These are phyloP conservation scores for Lumbricus terrestris DNA, from an alignment of 2,888 invertebrate genomes.

Conservation along the genomic window DNA sequence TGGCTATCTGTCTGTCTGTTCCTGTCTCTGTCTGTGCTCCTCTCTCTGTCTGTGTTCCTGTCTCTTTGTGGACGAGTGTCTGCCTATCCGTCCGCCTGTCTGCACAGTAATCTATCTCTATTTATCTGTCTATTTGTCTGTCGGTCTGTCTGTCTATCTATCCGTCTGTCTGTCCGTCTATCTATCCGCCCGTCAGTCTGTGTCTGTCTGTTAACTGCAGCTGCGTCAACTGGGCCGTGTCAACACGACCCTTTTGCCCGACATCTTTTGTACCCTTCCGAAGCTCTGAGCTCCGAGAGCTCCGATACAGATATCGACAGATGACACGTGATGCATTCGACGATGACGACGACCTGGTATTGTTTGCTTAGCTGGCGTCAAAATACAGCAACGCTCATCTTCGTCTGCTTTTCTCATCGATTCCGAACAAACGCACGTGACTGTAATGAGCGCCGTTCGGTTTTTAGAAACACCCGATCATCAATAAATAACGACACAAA, in stretches of 20 bases:
- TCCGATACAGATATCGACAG: too few relatives aligned
- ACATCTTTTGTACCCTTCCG: background rate
- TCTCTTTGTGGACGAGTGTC: too few relatives aligned
- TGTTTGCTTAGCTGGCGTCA: background rate
- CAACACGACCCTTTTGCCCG: background rate
- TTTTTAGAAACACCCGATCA: background rate
- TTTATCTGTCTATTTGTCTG: background rate
- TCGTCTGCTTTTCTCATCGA: background rate
- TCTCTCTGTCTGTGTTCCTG: too few relatives aligned
- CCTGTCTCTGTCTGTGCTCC: background rate
- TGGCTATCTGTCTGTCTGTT: background rate
- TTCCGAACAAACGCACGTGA: background rate
- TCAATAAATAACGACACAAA: background rate
- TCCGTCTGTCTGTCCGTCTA: background rate
- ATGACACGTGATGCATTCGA: too few relatives aligned
- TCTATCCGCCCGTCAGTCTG: too few relatives aligned
- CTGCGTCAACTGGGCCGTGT: background rate
- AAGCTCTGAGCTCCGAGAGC: too few relatives aligned
- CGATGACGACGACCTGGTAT: background rate
- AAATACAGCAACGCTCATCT: background rate
- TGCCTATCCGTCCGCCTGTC: too few relatives aligned
- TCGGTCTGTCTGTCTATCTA: background rate
- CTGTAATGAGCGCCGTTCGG: background rate
- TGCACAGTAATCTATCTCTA: too few relatives aligned
- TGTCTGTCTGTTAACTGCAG: background rate